phyloP scores from a whole-genome alignment of 2,113 vertebrate species.

The Ginglymostoma cirratum region DNA sequence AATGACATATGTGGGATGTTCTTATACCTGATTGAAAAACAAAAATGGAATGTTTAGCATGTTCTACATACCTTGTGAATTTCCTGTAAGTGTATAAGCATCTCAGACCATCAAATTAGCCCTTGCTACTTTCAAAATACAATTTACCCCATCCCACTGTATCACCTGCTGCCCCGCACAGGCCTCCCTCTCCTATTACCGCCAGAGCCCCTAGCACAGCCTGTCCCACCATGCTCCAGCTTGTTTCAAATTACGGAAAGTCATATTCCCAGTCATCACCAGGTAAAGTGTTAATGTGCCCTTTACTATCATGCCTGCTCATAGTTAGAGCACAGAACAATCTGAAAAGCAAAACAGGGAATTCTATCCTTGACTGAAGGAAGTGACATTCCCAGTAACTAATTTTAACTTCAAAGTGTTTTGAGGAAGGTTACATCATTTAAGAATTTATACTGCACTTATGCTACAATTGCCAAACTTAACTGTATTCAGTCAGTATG shows the following conservation, averaged over 20 bases:
- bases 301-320: neutral
- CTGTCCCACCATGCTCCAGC: neutral
- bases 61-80: neutral
- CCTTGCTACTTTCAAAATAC: neutral
- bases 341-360: neutral
- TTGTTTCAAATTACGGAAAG: neutral
- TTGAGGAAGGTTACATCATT: neutral
- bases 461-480: neutral
- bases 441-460: neutral
- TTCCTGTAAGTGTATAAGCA: neutral
- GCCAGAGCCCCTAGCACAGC: neutral
- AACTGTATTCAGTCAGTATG: neutral
- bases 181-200: neutral
- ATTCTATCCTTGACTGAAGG: neutral
- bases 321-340: neutral
- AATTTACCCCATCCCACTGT: neutral
- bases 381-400: neutral
- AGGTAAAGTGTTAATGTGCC: neutral
- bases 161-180: neutral
- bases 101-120: neutral
- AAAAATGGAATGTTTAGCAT: neutral
- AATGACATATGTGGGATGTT: constrained; percentile 98
- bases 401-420: neutral
- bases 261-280: neutral
- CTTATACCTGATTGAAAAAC: constrained; percentile 66